phyloP scores from a whole-genome alignment of 2,797 vertebrate genomes.

The Vireo griseus region DNA sequence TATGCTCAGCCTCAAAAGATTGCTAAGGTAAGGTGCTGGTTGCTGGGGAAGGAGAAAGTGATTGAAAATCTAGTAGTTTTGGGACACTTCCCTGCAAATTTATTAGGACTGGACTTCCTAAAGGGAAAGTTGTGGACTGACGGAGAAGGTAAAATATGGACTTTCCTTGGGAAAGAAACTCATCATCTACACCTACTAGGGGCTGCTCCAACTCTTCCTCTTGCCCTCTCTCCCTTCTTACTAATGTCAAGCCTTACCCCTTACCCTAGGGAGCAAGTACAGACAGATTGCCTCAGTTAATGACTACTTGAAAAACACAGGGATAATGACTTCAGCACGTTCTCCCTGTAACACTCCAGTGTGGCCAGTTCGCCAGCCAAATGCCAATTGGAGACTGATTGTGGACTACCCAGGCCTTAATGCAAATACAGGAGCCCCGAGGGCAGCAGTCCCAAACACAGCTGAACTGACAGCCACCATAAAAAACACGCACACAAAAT shows the following conservation, averaged over 20 bases:
- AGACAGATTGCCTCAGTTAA: not conserved
- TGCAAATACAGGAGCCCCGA: not conserved
- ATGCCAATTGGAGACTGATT: not conserved
- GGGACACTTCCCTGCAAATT: not conserved
- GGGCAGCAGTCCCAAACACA: not conserved
- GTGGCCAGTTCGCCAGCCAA: not conserved
- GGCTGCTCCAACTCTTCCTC: not conserved
- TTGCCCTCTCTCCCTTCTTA: not conserved
- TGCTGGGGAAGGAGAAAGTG: not conserved
- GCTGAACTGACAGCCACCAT: not conserved
- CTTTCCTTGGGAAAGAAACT: not conserved
- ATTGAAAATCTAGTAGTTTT: not conserved
- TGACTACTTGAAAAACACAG: not conserved
- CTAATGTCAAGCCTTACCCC: not conserved
- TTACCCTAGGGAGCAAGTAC: not conserved
- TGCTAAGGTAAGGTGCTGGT: not conserved
- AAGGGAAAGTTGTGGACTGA: accelerated
- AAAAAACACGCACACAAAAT: not conserved
- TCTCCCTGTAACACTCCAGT: not conserved
- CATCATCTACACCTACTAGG: not conserved
- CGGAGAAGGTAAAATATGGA: not conserved
- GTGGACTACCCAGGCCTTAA: not conserved
- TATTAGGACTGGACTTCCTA: too few relatives aligned
- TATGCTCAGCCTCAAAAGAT: not conserved
- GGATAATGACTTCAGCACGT: not conserved